phyloP scores from a whole-genome alignment of 2,113 vertebrate genomes.

The Nycticorax nycticorax region DNA sequence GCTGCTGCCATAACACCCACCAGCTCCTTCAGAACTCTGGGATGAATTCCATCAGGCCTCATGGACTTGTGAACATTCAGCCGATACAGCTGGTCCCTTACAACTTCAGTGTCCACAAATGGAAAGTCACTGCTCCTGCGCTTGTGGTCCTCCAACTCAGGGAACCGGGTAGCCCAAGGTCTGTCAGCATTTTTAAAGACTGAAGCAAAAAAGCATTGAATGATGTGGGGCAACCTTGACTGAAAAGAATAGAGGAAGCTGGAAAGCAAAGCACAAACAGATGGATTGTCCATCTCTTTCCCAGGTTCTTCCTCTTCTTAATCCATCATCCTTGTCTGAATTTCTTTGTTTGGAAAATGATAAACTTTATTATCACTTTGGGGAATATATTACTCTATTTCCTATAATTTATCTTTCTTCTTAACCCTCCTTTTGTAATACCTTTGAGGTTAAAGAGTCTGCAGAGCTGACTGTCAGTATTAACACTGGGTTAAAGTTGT shows the following conservation, averaged over 20 bases:
- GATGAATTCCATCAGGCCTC: neutral
- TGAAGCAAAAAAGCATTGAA: neutral
- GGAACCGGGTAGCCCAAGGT: fast-evolving
- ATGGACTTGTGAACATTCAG: neutral
- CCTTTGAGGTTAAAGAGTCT: neutral
- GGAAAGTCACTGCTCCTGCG: neutral
- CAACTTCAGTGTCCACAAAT: neutral
- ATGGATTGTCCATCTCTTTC: neutral
- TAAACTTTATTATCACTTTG: neutral
- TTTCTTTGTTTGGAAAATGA: neutral
- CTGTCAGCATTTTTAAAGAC: neutral
- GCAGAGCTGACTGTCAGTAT: neutral
- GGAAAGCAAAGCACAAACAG: neutral
- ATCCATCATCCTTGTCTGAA: neutral
- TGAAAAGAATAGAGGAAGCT: neutral
- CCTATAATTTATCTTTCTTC: neutral
- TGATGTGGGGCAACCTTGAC: neutral
- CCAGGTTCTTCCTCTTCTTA: neutral
- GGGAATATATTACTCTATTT: neutral
- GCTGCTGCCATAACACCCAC: neutral
- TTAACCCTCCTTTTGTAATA: neutral
- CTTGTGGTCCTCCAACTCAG: neutral
- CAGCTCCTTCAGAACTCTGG: neutral
- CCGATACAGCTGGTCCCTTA: neutral
- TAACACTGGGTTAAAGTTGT: neutral